phyloP scores from a whole-genome alignment of 2,888 invertebrate species.

The Romanomermis culicivorax region DNA sequence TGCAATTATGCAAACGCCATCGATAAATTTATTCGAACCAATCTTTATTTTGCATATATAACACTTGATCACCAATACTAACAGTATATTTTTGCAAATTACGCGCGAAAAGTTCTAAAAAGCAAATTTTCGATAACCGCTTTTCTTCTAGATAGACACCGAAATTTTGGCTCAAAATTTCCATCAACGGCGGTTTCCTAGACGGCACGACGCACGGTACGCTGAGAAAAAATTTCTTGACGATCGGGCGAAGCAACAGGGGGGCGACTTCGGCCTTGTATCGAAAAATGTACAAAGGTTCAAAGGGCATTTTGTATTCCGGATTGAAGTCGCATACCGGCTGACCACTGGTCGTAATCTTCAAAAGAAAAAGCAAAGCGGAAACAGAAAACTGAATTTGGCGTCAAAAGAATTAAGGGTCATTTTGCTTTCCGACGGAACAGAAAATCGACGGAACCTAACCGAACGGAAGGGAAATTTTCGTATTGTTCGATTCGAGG shows the following conservation, averaged over 20 bases:
- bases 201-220: conserved; percentile 79
- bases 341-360: conserved; percentile 47
- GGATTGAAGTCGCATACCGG: conserved; percentile 43
- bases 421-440: too few species aligned
- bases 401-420: too few species aligned
- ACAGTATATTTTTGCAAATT: conserved; percentile 63
- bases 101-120: conserved; percentile 69
- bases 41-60: conserved; percentile 30
- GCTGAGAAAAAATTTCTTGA: conserved; percentile 45
- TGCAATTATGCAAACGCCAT: not conserved
- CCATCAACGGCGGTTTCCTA: conserved; percentile 67
- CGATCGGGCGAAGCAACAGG: too few species aligned
- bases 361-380: conserved; percentile 16
- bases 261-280: not conserved
- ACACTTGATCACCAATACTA: conserved; percentile 64
- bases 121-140: not conserved
- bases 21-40: conserved; percentile 11
- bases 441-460: too few species aligned
- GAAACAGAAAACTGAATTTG: too few species aligned
- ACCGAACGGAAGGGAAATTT: too few species aligned
- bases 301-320: conserved; percentile 64
- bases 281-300: conserved; percentile 40
- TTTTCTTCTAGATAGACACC: conserved; percentile 2
- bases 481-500: too few species aligned
- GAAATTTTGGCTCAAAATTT: conserved; percentile 34